Base-by-base conservation (phyloP, 2,113 vertebrate genomes). In the Rynchops niger region DNA sequence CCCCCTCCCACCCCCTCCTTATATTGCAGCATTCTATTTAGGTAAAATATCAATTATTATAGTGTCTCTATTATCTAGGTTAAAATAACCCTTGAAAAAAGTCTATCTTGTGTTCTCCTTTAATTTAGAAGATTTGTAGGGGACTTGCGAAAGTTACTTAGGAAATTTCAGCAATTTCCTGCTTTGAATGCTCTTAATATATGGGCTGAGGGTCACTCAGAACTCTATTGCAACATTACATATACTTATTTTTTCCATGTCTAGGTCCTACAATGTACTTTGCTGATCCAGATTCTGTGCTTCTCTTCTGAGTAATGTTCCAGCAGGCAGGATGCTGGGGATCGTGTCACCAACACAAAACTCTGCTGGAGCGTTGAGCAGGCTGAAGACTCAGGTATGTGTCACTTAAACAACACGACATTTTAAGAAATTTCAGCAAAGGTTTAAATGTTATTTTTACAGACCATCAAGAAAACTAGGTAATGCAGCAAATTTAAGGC, bases 351-450 rank as follows among this genome's bases (percentile, higher is more conserved):
- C 84, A 90, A 9, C 59, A 63, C 29, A 10, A 26, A 95, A 55
- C 34, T 90, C 63, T 82, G 27, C 72, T 58, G 69, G 72, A 91
- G 36, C 91, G 55, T 1, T 58, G 34, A 81, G 58, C 78, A 76
- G 69, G 50, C 89, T 90, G 49, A 67, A 79, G 47, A 70, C 52
- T 59, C 69, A 61, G 63, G 97, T 97, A 96, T 95, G 93, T 58
- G 19, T 38, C 43, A 29, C 55, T 94, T 88, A 56, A 85, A 91
- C 13, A 78, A 29, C 12, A 18, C 5, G 34, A 22, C 18, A 6
- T 47, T 59, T 70, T 47, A 42, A 34, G 6, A 38, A 80, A 52
- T 77, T 34, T 50, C 86, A 85, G 36, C 25, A 77, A 76, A 40
- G 14, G 29, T 52, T 59, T 65, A 53, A n/a, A 32, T 30, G 45